phyloP scores from a whole-genome alignment of 2,113 vertebrate genomes.

The Hippocampus guttulatus region DNA sequence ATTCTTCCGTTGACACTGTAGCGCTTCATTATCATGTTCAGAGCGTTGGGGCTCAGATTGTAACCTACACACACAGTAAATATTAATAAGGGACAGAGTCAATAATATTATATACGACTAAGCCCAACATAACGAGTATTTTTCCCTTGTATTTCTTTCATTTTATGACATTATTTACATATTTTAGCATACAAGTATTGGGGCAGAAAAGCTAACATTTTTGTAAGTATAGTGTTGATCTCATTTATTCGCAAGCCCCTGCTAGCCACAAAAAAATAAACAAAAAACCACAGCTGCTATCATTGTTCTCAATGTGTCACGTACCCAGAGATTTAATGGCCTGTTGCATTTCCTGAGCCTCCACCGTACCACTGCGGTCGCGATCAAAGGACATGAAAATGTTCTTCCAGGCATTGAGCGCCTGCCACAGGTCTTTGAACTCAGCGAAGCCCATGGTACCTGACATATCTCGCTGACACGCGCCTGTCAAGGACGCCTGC shows the following conservation, averaged over 20 bases:
- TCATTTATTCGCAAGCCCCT: neutral
- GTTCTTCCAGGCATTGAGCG: conserved; percentile 84
- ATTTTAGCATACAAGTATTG: no score
- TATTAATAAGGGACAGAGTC: neutral
- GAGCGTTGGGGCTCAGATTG: conserved; percentile 82
- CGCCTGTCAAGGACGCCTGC: conserved; percentile 66
- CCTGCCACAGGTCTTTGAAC: conserved; percentile 87
- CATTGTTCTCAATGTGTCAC: neutral
- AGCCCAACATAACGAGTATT: no score
- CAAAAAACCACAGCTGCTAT: neutral
- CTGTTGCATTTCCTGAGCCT: conserved; percentile 83
- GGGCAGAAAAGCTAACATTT: no score
- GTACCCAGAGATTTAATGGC: conserved; percentile 83
- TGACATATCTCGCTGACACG: conserved; percentile 77
- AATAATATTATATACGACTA: neutral
- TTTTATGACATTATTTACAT: no score
- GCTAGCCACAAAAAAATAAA: neutral
- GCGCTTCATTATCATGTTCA: conserved; percentile 80
- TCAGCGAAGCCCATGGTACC: conserved; percentile 87
- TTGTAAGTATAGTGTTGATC: no score
- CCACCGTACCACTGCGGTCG: conserved; percentile 83
- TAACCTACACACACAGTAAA: conserved; percentile 52
- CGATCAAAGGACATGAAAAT: conserved; percentile 83
- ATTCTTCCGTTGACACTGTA: conserved; percentile 82
- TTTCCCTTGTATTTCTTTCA: no score